Evolutionary conservation across 2,797 vertebrate genomes (phyloP).

Genomic region (Micromesistius poutassou): DNA sequence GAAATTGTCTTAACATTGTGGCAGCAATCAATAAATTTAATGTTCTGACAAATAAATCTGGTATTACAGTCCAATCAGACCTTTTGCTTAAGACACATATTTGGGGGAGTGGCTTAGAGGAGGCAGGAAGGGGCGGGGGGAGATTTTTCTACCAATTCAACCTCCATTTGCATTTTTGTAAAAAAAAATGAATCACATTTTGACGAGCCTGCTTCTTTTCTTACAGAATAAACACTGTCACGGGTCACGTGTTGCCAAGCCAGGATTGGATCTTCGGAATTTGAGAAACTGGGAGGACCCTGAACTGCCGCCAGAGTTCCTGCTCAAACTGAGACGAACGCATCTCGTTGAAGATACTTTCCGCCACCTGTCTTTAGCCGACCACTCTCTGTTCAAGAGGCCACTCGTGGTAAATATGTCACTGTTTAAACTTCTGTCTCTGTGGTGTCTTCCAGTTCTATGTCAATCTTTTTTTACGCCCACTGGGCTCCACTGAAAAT

Average conservation of each 20-base stretch:
- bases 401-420: conserved; percentile 53
- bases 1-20: too few relatives aligned
- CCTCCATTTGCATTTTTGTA: too few relatives aligned
- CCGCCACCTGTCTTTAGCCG: conserved; percentile 47
- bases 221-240: background rate
- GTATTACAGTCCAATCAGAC: too few relatives aligned
- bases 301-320: conserved; percentile 36
- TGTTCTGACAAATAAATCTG: too few relatives aligned
- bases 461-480: background rate
- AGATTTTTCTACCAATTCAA: too few relatives aligned
- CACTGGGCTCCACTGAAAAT: too few relatives aligned
- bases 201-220: background rate
- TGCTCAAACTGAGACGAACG: conserved; percentile 57
- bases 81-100: too few relatives aligned
- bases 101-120: too few relatives aligned
- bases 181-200: too few relatives aligned
- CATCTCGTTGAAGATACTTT: conserved; percentile 73
- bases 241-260: background rate
- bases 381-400: conserved; percentile 46
- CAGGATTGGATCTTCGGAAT: too few relatives aligned
- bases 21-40: too few relatives aligned
- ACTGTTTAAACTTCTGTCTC: background rate
- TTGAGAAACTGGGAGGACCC: rapidly evolving
- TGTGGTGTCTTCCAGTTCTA: background rate
- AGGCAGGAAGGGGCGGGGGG: too few relatives aligned